Percentiles rank a stretch among this genome's conserved stretches.
Evolutionary conservation across 2,888 invertebrate species (phyloP).

Genomic region (Xanthorhoe designata): DNA sequence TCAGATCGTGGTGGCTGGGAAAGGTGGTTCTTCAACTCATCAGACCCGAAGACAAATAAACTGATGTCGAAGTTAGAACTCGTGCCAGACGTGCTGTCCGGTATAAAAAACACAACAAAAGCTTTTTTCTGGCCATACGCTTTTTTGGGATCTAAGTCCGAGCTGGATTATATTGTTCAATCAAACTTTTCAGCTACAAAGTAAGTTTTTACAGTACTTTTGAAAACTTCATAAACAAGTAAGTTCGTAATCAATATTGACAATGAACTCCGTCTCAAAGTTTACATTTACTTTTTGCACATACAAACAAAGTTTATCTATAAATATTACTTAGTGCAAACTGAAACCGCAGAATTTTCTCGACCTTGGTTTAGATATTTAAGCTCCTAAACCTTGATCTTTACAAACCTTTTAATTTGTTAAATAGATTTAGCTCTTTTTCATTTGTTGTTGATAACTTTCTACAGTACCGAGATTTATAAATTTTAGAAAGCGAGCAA

Average conservation of each 20-base stretch:
- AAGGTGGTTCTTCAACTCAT: constrained; percentile 89
- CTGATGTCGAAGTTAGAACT: constrained; percentile 88
- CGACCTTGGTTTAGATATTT: no score
- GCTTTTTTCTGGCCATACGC: constrained; percentile 93
- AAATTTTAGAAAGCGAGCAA: constrained; percentile 83
- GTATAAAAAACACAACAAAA: constrained; percentile 90
- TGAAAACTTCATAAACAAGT: no score
- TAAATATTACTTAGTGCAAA: no score
- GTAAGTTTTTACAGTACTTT: constrained; percentile 49
- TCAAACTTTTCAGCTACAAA: constrained; percentile 88
- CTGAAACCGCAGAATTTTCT: no score
- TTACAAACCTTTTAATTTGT: background rate
- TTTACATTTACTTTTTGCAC: no score
- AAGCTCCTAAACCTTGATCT: no score
- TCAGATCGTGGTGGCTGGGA: constrained; percentile 92
- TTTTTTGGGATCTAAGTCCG: constrained; percentile 90
- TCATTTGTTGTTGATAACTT: background rate
- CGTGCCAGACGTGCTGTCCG: constrained; percentile 87
- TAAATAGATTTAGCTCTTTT: background rate
- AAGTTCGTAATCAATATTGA: background rate
- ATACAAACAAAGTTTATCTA: background rate
- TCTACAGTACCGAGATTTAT: background rate
- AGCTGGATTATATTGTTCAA: constrained; percentile 89
- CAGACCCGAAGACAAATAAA: constrained; percentile 86
- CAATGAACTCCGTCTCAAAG: background rate